phyloP scores from a whole-genome alignment of 92 coral and sea anemone genomes.

The Desmophyllum pertusum region DNA sequence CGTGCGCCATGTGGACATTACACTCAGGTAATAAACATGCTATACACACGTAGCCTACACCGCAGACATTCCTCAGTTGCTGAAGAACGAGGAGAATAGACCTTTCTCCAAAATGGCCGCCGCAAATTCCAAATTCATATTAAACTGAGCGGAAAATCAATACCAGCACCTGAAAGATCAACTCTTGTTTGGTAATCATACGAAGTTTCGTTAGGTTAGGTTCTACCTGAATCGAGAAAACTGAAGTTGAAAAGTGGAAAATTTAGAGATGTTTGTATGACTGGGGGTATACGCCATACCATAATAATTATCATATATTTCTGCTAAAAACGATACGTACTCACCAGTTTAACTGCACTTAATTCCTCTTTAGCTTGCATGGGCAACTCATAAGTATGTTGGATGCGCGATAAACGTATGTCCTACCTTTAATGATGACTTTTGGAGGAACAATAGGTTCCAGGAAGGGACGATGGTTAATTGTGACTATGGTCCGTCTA shows the following conservation, averaged over 20 bases:
- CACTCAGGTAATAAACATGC: constrained; percentile 58
- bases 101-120: too few species aligned
- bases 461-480: constrained; percentile 61
- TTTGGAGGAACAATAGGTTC: too few species aligned
- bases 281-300: too few species aligned
- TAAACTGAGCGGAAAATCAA: too few species aligned
- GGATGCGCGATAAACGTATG: constrained; percentile 72
- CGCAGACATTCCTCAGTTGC: background rate
- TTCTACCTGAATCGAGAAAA: too few species aligned
- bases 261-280: too few species aligned
- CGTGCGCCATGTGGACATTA: constrained; percentile 66
- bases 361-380: constrained; percentile 54
- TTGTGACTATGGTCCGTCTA: constrained; percentile 67
- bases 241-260: too few species aligned
- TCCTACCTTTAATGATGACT: constrained; percentile 44
- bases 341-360: background rate
- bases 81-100: background rate
- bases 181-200: too few species aligned
- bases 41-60: background rate
- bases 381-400: constrained; percentile 60
- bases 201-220: too few species aligned
- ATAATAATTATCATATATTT: background rate
- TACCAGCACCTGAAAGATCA: too few species aligned
- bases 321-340: too few species aligned
- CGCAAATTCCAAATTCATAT: too few species aligned